Base-by-base conservation (phyloP, 2,888 invertebrate genomes). In the Sphaeridia pumilis region DNA sequence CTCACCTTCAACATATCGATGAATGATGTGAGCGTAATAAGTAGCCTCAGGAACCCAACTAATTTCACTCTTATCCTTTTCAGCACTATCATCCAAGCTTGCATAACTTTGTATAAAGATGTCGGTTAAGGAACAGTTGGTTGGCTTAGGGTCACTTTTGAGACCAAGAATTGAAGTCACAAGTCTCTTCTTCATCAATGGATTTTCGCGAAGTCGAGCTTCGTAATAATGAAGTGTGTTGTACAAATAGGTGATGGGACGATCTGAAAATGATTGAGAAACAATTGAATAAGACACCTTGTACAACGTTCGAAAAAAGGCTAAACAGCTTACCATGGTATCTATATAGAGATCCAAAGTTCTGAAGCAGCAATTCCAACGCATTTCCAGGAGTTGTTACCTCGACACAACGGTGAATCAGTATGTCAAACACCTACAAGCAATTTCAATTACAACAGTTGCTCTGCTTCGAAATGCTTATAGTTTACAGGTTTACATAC, bases 141-240 rank as follows among this genome's bases (percentile, higher is more conserved):
- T 71, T 0, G 86, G 83, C 5, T 86, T 76, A 35, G 86, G 83
- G 58, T 92, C 92, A 67, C 83, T 83, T 57, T 92, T 74, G 0
- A 89, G 86, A 1, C 87, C 85, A 26, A 89, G 75, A n/a, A 95
- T 85, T 0, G 89, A 83, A 21, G 81, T 82, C 0, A 94, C 89
- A 36, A 93, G 74, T 67, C 86, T 84, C 57, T 84, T 78, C 69
- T 93, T 94, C 42, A 94, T 69, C 1, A 81, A 75, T 0, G 87
- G 83, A n/a, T 84, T 79, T 66, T 89, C 88, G 4, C 87, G 62
- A 34, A 97, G 73, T 66, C 87, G 86, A 7, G 80, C 78, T 69
- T 95, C 94, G 68, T 94, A 97, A 71, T 94, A 97, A 71, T 94
- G 93, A 14, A 95, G 74, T 0, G 95, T 94, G 69, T 93, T 94